Evolutionary conservation across 2,797 vertebrate genomes (phyloP), one percentile per base, ranked within the genome.

Genomic region (Lepidocolaptes lacrymiger): DNA sequence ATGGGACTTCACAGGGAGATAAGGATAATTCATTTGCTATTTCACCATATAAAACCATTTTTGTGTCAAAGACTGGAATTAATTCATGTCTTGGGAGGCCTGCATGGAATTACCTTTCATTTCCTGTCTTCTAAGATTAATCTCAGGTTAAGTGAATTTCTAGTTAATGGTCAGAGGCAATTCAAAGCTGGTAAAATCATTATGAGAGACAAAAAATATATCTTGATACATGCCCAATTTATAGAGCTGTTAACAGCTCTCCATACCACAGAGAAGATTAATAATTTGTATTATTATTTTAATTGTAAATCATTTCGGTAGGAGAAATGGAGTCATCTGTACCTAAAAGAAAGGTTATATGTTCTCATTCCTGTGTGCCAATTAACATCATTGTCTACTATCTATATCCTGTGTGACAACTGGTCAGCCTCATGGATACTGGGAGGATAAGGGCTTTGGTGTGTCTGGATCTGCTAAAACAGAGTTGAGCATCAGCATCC

Each of bases 101-200:
- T 96, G 76, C 1, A 12, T 43, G 64, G 73, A 78, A 96, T 96
- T 96, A 96, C 54, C 58, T 78, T 72, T 94, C 62, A 93, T 95
- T 96, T 96, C 78, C 82, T 78, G 76, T 85, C 89, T 78, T 93
- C 85, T 44, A 95, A 79, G 73, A 88, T 63, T 96, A 94, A 92
- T 94, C 23, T 91, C 43, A 43, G 89, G 89, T 96, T 91, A 95
- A 92, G 75, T 78, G 91, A 93, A 72, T 76, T 93, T 91, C 91
- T 77, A 72, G 83, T 72, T 92, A 94, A 94, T 88, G 64, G 81
- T 87, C 80, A 87, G 75, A 93, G 63, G 75, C 56, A 90, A 85
- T 89, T 93, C 69, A 88, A 88, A 83, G 46, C 56, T 78, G n/a
- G 8, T 83, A 58, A 95, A 92, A 93, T 83, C 54, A 85, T n/a